phyloP scores from a whole-genome alignment of 1,140 invertebrate species.

The Medauroidea extradentata region DNA sequence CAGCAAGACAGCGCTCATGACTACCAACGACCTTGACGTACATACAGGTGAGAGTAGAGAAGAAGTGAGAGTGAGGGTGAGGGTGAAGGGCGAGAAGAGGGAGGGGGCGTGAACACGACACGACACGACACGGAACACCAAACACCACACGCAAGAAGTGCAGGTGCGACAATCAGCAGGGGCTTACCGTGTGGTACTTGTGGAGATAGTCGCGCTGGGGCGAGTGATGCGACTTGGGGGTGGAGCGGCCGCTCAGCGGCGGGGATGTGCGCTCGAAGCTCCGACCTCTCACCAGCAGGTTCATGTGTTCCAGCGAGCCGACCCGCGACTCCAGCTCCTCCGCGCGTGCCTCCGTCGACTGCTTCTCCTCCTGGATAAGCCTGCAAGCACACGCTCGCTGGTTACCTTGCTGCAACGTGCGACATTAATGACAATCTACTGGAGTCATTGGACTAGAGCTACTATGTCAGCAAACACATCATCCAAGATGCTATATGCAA shows the following conservation, averaged over 20 bases:
- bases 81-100: too few species aligned
- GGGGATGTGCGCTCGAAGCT: conserved; percentile 70
- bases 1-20: too few species aligned
- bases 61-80: too few species aligned
- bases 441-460: too few species aligned
- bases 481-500: too few species aligned
- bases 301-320: conserved; percentile 91
- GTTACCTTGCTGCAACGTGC: too few species aligned
- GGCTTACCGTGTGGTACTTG: conserved; percentile 77
- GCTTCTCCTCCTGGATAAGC: conserved; percentile 98
- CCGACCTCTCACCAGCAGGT: conserved; percentile 71
- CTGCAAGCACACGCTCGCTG: conserved; percentile 38
- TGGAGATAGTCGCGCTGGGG: conserved; percentile 74
- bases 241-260: conserved; percentile 73
- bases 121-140: background rate
- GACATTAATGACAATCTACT: too few species aligned
- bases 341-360: conserved; percentile 92
- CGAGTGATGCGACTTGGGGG: conserved; percentile 70
- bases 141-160: background rate
- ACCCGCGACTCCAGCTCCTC: conserved; percentile 97
- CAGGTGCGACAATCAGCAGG: background rate
- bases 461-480: too few species aligned
- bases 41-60: too few species aligned
- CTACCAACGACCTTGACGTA: too few species aligned
- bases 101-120: background rate